These are phyloP conservation scores for Prenolepis imparis DNA, from an alignment of 2,888 invertebrate species.

Conservation along the genomic window DNA sequence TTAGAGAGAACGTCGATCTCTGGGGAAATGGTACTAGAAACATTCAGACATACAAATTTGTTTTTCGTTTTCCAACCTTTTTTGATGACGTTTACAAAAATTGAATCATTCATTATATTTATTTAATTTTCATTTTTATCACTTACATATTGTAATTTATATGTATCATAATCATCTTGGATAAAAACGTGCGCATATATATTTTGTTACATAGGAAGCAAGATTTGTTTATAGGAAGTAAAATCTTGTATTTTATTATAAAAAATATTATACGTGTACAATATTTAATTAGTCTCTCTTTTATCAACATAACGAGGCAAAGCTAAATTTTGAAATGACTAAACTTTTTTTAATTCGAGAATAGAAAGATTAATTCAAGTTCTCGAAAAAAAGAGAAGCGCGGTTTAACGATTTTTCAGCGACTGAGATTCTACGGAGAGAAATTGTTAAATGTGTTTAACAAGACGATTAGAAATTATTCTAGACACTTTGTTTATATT, in stretches of 20 bases:
- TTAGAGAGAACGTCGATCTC: not conserved
- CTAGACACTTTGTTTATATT: not conserved
- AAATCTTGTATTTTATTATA: not conserved
- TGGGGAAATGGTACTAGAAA: not conserved
- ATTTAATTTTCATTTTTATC: not conserved
- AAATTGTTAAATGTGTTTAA: conserved; percentile 19
- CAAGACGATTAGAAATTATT: conserved; percentile 34
- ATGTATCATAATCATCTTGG: not conserved
- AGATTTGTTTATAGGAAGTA: not conserved
- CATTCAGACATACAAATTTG: not conserved
- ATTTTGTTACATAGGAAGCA: too few species aligned
- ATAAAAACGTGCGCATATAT: not conserved
- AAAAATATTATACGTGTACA: not conserved
- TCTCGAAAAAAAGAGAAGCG: conserved; percentile 9
- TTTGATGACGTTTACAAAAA: not conserved
- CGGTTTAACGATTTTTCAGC: not conserved
- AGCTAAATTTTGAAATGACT: not conserved
- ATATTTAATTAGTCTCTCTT: conserved; percentile 1
- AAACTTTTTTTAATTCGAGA: conserved; percentile 26
- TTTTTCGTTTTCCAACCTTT: not conserved
- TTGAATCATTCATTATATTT: not conserved
- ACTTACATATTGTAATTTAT: not conserved
- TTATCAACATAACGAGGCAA: not conserved
- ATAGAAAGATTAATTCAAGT: not conserved
- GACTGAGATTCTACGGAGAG: conserved; percentile 7